These are phyloP conservation scores for Rhingia campestris DNA, from an alignment of 2,888 invertebrate species.

Conservation along the genomic window DNA sequence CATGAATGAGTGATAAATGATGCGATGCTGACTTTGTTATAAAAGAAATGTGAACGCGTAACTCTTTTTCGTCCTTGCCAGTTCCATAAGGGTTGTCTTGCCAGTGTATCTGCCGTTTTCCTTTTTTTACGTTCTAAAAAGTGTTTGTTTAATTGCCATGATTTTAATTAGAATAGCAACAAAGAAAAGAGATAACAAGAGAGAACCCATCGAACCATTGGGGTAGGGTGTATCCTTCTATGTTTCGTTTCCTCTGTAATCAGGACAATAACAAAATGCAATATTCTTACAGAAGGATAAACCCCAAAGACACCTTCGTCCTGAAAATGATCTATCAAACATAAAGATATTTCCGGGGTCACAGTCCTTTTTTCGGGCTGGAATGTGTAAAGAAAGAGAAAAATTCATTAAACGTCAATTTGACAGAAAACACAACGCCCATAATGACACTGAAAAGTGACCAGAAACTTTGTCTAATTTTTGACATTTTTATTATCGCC, in stretches of 20 bases:
- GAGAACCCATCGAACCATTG: conserved; percentile 1
- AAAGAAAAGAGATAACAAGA: conserved; percentile 17
- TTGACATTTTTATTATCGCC: conserved; percentile 47
- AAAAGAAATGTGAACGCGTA: conserved; percentile 65
- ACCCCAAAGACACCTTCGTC: conserved; percentile 17
- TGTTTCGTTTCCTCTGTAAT: conserved; percentile 28
- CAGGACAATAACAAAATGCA: conserved; percentile 6
- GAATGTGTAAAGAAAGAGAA: conserved; percentile 21
- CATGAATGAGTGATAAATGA: conserved; percentile 74
- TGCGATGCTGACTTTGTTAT: conserved; percentile 64
- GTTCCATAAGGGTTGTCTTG: neutral
- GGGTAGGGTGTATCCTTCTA: conserved; percentile 9
- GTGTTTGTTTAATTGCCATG: conserved; percentile 52
- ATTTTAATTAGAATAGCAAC: conserved; percentile 61
- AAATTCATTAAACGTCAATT: conserved; percentile 57
- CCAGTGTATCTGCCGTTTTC: conserved; percentile 17
- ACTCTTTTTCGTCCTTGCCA: conserved; percentile 38
- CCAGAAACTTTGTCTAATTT: conserved; percentile 31
- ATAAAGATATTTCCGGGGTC: conserved; percentile 33
- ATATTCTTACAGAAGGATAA: conserved; percentile 29
- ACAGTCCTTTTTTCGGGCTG: conserved; percentile 11
- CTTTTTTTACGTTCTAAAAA: conserved; percentile 1
- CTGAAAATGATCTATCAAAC: conserved; percentile 22
- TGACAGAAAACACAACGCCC: conserved; percentile 23
- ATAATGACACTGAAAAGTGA: conserved; percentile 7